A percentile compares a stretch with the other conserved stretches of the same genome.
These are phyloP conservation scores for Epistrophella euchroma DNA, from an alignment of 2,888 invertebrate species.

Conservation along the genomic window DNA sequence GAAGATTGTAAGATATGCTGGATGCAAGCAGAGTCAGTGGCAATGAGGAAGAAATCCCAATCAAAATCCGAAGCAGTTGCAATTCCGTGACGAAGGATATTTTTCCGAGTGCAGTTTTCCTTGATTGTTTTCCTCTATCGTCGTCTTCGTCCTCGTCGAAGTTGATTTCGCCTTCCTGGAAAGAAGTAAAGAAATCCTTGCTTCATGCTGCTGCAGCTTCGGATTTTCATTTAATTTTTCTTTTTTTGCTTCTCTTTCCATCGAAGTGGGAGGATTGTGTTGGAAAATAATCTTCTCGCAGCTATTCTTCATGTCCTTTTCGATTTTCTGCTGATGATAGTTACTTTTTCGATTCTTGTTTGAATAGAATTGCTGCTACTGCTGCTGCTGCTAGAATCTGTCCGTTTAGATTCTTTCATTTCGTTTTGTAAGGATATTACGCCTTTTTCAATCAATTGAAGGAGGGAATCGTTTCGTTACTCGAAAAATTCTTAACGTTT, in stretches of 20 bases:
- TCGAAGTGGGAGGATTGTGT: conserved; percentile 32
- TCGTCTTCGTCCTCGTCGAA: conserved; percentile 16
- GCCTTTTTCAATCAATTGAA: conserved; percentile 74
- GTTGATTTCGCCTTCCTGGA: conserved; percentile 48
- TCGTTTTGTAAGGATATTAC: conserved; percentile 39
- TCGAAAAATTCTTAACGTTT: conserved; percentile 65
- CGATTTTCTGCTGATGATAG: conserved; percentile 76
- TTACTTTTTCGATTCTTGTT: conserved; percentile 75
- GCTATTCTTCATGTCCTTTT: conserved; percentile 75
- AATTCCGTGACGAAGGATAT: conserved; percentile 74
- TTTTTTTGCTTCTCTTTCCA: conserved; percentile 24
- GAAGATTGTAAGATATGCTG: conserved; percentile 1
- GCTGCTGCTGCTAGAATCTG: conserved; percentile 63
- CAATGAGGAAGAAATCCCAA: conserved; percentile 45
- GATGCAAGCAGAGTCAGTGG: conserved; percentile 5
- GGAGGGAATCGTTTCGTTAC: conserved; percentile 65
- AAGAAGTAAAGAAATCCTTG: conserved; percentile 22
- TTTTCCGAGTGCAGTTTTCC: conserved; percentile 73
- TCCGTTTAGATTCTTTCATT: conserved; percentile 65
- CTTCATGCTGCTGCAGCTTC: conserved; percentile 22
- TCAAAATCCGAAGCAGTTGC: conserved; percentile 66
- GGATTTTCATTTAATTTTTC: conserved; percentile 32
- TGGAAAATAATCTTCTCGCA: conserved; percentile 72
- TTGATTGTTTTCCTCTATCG: conserved; percentile 74
- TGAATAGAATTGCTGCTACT: conserved; percentile 71